Percentiles rank a stretch among this genome's conserved stretches.
Conservation (phyloP, 2,888 invertebrate genomes). For the Rambutsinella grinnellia region DNA sequence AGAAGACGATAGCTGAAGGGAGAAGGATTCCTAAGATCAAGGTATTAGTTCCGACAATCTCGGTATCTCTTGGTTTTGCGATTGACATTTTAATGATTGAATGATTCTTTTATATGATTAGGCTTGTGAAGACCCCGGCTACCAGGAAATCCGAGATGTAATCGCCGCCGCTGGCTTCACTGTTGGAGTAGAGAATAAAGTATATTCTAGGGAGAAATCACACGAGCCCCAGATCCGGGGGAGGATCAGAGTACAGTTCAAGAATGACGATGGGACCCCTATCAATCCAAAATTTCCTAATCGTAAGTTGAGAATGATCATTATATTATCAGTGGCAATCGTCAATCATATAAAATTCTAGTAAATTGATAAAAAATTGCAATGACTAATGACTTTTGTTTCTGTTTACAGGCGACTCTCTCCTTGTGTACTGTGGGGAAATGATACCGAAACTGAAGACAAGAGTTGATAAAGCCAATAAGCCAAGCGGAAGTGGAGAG, state of each 20-base stretch:
- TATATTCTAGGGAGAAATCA: slow-evolving; percentile 91
- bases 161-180: slow-evolving; percentile 85
- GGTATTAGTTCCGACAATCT: slow-evolving; percentile 68
- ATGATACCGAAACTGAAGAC: slow-evolving; percentile 93
- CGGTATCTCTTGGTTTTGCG: background rate
- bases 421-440: slow-evolving; percentile 83
- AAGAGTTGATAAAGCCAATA: slow-evolving; percentile 75
- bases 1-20: slow-evolving; percentile 91
- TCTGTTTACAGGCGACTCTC: slow-evolving; percentile 75
- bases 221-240: slow-evolving; percentile 89
- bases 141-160: slow-evolving; percentile 95
- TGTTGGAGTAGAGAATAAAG: slow-evolving; percentile 92
- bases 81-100: background rate
- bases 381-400: no score
- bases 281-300: slow-evolving; percentile 79
- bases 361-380: background rate
- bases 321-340: slow-evolving; percentile 5
- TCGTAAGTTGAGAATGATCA: slow-evolving; percentile 71
- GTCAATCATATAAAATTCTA: background rate
- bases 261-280: slow-evolving; percentile 88
- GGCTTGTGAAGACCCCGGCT: slow-evolving; percentile 96
- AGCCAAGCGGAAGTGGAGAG: slow-evolving; percentile 63
- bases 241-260: slow-evolving; percentile 91
- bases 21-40: slow-evolving; percentile 85
- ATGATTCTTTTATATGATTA: slow-evolving; percentile 67